Conservation (phyloP, 2,888 invertebrate species). For the Reticulitermes lucifugus region DNA sequence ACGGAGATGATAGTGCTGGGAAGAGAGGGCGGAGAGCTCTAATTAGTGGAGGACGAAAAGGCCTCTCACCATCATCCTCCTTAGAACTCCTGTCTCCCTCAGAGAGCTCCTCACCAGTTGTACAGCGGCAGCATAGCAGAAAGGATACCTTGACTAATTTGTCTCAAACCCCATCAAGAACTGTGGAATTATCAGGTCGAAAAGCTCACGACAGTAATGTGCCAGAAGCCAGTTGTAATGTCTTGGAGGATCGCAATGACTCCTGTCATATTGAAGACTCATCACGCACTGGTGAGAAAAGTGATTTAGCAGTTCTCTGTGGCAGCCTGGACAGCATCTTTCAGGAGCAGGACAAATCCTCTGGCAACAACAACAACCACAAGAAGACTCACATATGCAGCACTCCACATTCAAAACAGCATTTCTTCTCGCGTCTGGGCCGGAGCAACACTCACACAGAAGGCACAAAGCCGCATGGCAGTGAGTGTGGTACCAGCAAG, state of each 20-base stretch:
- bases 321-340: constrained; percentile 50
- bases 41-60: constrained; percentile 58
- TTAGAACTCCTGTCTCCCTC: constrained; percentile 59
- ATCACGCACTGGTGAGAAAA: constrained; percentile 5
- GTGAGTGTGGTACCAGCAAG: constrained; percentile 51
- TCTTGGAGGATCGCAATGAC: not conserved
- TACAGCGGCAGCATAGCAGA: not conserved
- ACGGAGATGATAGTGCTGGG: constrained; percentile 55
- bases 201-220: constrained; percentile 61
- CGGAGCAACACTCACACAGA: constrained; percentile 38
- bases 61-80: constrained; percentile 61
- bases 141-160: not conserved
- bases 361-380: constrained; percentile 43
- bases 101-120: constrained; percentile 46
- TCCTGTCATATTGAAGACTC: not conserved
- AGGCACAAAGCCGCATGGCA: not conserved
- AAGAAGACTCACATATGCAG: constrained; percentile 42
- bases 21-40: constrained; percentile 61
- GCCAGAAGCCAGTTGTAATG: constrained; percentile 59
- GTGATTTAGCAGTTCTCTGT: constrained; percentile 10
- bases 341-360: constrained; percentile 54
- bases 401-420: constrained; percentile 9
- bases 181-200: constrained; percentile 55
- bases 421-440: constrained; percentile 21
- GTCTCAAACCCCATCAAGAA: not conserved